Conservation (phyloP, 30 jellyfish, hydroid and myxozoan genomes). For the Calvadosia cruxmelitensis region DNA sequence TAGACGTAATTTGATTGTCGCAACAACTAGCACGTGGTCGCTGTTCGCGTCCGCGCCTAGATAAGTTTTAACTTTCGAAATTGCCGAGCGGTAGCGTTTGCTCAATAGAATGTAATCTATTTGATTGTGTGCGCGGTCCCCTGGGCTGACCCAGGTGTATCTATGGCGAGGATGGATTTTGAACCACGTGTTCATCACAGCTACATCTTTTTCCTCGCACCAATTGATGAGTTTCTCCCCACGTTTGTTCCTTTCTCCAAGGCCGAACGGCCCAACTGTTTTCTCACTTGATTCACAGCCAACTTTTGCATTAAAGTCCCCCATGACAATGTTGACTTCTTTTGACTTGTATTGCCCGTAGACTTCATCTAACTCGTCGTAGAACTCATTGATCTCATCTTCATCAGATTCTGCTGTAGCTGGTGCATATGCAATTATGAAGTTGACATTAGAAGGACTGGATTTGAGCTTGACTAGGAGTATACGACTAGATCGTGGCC, state of each 20-base stretch:
- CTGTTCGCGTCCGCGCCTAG: conserved; percentile 20
- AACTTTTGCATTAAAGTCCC: too few species aligned
- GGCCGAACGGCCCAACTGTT: conserved; percentile 9
- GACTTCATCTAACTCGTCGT: too few species aligned
- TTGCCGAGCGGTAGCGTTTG: neutral
- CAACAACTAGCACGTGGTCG: conserved; percentile 9
- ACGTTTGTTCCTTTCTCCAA: conserved; percentile 10
- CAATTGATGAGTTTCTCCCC: conserved; percentile 10
- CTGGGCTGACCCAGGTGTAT: conserved; percentile 30
- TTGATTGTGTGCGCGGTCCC: conserved; percentile 12
- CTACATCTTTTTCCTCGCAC: conserved; percentile 4
- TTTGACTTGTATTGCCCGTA: too few species aligned
- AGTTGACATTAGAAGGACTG: neutral
- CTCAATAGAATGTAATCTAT: conserved; percentile 8
- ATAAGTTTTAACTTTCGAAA: neutral
- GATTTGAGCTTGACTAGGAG: conserved; percentile 1
- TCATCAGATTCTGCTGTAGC: neutral
- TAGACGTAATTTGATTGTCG: conserved; percentile 1
- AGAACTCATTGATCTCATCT: neutral
- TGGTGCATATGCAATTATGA: too few species aligned
- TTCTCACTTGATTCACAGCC: too few species aligned
- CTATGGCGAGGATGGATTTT: conserved; percentile 5
- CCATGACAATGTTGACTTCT: too few species aligned
- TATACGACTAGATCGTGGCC: neutral
- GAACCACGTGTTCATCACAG: conserved; percentile 14